A percentile compares a stretch with the other conserved stretches of the same genome.
Evolutionary conservation across 2,888 invertebrate species (phyloP).

Genomic region (Nephrotoma flavescens): DNA sequence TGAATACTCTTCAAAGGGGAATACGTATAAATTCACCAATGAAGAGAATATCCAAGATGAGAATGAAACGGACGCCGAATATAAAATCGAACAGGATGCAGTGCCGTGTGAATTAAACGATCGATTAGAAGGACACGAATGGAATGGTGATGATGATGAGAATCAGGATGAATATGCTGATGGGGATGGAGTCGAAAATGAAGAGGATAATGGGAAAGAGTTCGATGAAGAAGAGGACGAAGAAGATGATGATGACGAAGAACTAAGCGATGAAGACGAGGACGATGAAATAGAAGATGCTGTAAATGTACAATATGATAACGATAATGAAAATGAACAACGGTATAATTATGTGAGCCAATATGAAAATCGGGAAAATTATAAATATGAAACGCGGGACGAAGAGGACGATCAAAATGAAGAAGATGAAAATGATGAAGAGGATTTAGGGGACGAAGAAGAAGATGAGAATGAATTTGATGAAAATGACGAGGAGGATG

Average conservation of each 20-base stretch:
- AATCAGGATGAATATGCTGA: background rate
- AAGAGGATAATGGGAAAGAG: background rate
- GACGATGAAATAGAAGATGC: background rate
- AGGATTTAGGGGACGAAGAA: background rate
- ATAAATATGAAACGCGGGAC: background rate
- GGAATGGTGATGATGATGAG: background rate
- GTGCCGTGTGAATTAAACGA: background rate
- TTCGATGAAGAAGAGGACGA: background rate
- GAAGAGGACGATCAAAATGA: background rate
- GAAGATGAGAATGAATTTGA: background rate
- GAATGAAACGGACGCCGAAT: background rate
- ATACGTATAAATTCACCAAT: background rate
- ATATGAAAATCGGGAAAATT: background rate
- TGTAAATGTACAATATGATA: background rate
- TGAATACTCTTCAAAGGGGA: background rate
- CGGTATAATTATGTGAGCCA: background rate
- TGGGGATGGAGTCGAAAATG: background rate
- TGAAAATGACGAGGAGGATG: background rate
- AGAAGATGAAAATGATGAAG: background rate
- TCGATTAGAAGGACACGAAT: background rate
- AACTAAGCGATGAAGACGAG: background rate
- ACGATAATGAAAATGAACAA: background rate
- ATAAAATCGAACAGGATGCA: background rate
- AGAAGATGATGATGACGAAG: background rate
- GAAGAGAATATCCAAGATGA: background rate